Evolutionary conservation across 1,140 invertebrate species (phyloP), one percentile per base, ranked within the genome.

Genomic region (Leptinotarsa defecta): DNA sequence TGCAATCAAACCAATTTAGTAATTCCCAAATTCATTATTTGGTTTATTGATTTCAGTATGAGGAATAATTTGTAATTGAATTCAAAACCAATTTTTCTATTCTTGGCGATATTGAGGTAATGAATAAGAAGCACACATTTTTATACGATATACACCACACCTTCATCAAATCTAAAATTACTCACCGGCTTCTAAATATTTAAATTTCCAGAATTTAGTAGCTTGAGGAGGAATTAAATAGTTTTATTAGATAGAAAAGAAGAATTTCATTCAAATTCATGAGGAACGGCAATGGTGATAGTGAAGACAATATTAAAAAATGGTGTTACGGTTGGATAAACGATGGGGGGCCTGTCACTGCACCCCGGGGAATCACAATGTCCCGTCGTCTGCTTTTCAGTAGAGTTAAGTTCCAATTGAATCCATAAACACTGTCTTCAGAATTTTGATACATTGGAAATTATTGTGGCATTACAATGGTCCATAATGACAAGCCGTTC

Each of bases 271-370:
- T 19, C 15, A 57, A 57, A 57, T 57, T n/a, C 52, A 57, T 68
- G 43, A 68, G 67, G 24, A 74, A 77, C 69, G 77, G 77, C 78
- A 79, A 79, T 77, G 78, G 76, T 62, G 27, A 73, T 52, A 71
- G 68, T 76, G 78, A 79, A 73, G 78, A 79, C 78, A 79, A 79
- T 74, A 79, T 79, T 79, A 79, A 76, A 79, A 74, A 79, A 76
- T 76, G 72, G 63, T 75, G 73, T 79, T 79, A 77, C 75, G 78
- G 78, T 77, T 79, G 74, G 75, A 72, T 72, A 74, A 48, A 13
- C 76, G 71, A 73, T 43, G 71, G 78, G 78, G 78, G 76, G 76
- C 76, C 76, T 79, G 78, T 79, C 76, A 74, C 68, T 76, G 71
- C 63, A 62, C 74, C 65, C 67, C n/a, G 74, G 78, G 76, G 73